A percentile compares a stretch with the other conserved stretches of the same genome.
phyloP scores from a whole-genome alignment of 2,113 vertebrate genomes.

The Synchiropus splendidus region DNA sequence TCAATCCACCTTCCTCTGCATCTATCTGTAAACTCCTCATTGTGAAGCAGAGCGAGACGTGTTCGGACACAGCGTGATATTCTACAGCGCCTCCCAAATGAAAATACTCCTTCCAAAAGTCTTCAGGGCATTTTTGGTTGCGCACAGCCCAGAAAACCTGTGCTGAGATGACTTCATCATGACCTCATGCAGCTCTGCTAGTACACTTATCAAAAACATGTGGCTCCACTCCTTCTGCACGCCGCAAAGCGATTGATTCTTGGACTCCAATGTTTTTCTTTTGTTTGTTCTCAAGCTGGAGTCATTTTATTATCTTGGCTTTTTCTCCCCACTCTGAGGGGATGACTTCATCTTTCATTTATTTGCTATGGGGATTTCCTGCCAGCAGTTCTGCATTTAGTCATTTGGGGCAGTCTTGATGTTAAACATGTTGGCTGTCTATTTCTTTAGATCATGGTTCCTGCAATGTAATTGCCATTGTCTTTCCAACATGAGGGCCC shows the following conservation, averaged over 20 bases:
- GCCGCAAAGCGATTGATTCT: constrained; percentile 35
- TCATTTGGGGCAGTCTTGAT: constrained; percentile 12
- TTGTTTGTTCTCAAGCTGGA: constrained; percentile 35
- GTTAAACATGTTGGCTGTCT: no score
- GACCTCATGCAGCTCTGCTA: constrained; percentile 60
- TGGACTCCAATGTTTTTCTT: constrained; percentile 46
- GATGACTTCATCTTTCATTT: constrained; percentile 31
- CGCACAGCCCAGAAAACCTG: no score
- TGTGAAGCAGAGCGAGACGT: no score
- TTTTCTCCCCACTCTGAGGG: constrained; percentile 34
- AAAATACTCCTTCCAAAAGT: no score
- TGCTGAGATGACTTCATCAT: constrained; percentile 62
- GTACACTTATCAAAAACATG: constrained; percentile 66
- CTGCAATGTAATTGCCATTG: no score
- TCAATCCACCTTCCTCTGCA: no score
- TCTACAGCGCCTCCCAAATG: no score
- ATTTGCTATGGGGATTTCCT: constrained; percentile 16
- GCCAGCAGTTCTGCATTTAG: constrained; percentile 15
- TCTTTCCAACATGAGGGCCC: no score
- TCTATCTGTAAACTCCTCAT: no score
- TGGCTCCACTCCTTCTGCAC: constrained; percentile 37
- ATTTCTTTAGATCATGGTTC: no score
- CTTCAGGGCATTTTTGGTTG: no score
- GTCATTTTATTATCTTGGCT: constrained; percentile 41
- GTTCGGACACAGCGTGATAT: no score